Evolutionary conservation across 2,797 vertebrate species (phyloP).

Genomic region (Hirundo rustica): DNA sequence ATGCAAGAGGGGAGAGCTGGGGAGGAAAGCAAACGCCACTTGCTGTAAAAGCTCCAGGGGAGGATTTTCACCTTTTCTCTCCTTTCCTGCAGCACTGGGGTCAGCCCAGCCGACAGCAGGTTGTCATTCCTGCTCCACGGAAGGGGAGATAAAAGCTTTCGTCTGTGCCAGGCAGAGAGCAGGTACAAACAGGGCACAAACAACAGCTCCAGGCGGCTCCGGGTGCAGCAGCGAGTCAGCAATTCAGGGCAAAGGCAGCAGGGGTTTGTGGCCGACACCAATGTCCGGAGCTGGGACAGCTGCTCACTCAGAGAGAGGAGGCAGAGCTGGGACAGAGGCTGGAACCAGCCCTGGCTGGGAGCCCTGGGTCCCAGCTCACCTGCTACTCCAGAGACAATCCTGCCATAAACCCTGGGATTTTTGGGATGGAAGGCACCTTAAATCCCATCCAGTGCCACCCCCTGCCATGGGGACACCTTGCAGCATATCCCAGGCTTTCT

Average conservation of each 20-base stretch:
- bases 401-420: neutral
- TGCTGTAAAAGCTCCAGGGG: neutral
- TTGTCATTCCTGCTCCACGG: neutral
- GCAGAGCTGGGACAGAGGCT: too few relatives aligned
- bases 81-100: rapidly evolving
- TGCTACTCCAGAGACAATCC: rapidly evolving
- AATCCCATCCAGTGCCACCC: neutral
- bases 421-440: neutral
- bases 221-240: neutral
- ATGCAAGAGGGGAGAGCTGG: neutral
- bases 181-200: neutral
- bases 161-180: neutral
- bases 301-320: too few relatives aligned
- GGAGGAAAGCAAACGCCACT: neutral
- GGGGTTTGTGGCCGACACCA: too few relatives aligned
- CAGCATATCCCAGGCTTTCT: neutral
- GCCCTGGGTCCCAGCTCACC: too few relatives aligned
- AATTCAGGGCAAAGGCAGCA: rapidly evolving
- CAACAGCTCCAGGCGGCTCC: neutral
- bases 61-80: neutral
- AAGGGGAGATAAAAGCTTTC: neutral
- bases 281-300: neutral
- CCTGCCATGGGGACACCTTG: neutral
- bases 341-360: too few relatives aligned
- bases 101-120: neutral